A percentile compares a stretch with the other conserved stretches of the same genome.
Conservation (phyloP, 2,113 vertebrate genomes). For the Malurus melanocephalus region DNA sequence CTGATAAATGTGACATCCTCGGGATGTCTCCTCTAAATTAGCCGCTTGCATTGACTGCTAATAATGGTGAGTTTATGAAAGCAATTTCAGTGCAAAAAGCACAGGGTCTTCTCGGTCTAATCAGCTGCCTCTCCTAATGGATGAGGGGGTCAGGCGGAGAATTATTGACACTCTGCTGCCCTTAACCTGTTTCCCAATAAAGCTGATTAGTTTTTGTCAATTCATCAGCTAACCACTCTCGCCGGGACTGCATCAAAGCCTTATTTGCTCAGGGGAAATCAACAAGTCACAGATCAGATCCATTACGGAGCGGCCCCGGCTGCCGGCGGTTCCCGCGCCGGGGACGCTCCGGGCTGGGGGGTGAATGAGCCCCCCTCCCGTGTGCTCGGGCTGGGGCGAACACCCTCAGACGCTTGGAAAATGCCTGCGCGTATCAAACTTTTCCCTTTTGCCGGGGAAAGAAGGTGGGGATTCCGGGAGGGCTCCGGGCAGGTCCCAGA, state of each 20-base stretch:
- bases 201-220: constrained; percentile 97
- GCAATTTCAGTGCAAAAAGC: constrained; percentile 75
- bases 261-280: constrained; percentile 96
- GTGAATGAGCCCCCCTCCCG: not conserved
- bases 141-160: constrained; percentile 89
- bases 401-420: not conserved
- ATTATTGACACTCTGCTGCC: constrained; percentile 91
- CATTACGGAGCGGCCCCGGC: constrained; percentile 70
- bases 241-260: constrained; percentile 80
- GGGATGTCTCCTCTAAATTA: constrained; percentile 76
- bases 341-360: not conserved
- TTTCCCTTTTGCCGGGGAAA: not conserved
- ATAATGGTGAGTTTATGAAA: constrained; percentile 84
- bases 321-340: constrained; percentile 30
- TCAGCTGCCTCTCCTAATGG: constrained; percentile 91
- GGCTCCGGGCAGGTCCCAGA: not conserved
- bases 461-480: not conserved
- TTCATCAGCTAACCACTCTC: constrained; percentile 89
- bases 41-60: constrained; percentile 71
- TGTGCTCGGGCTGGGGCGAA: fast-evolving
- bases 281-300: constrained; percentile 87
- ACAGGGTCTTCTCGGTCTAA: constrained; percentile 81
- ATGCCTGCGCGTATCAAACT: fast-evolving
- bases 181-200: constrained; percentile 98
- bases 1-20: constrained; percentile 75